Evolutionary conservation across 2,888 invertebrate species (phyloP), one percentile per base, ranked within the genome.

Genomic region (Cylindroiulus punctatus): DNA sequence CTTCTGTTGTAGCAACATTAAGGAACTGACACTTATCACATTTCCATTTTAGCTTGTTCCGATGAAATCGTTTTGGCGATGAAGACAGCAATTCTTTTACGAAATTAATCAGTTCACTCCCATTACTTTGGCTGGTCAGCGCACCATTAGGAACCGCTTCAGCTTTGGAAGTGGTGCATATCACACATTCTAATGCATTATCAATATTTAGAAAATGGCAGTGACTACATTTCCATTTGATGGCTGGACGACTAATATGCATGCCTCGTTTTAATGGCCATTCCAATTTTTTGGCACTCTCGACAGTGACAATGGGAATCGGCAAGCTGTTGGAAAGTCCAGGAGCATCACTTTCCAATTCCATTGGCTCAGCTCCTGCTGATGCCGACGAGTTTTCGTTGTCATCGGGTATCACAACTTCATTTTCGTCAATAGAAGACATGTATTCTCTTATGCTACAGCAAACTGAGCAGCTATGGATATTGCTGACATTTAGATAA

Each of bases 401-500:
- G 83, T 44, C 42, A 44, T 83, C 83, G 3, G 83, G 40, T 40
- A 83, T 44, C 40, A 83, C 42, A 83, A 14, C 76, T 14, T 76
- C 83, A 40, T 83, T 65, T n/a, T 84, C 30, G 40, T 65, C 36
- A 65, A 57, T 40, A 42, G 84, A 84, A 19, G 42, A 26, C 22
- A 86, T 88, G 87, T 85, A 81, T 86, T 52, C 86, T 65, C 88
- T 85, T 14, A 87, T 81, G 47, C 95, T 95, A 93, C 96, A 96
- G 93, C 95, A 94, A 93, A 95, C 93, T 92, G 87, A 81, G 85
- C 96, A 96, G 93, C 94, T 94, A 89, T 94, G 92, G 92, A 94
- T 94, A 92, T 96, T 96, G 88, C 96, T 96, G 89, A 96, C 96
- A 92, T 96, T 96, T 92, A 96, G 96, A 92, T 95, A 94, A 92